Evolutionary conservation across 2,797 vertebrate genomes (phyloP).

Genomic region (Falco peregrinus): DNA sequence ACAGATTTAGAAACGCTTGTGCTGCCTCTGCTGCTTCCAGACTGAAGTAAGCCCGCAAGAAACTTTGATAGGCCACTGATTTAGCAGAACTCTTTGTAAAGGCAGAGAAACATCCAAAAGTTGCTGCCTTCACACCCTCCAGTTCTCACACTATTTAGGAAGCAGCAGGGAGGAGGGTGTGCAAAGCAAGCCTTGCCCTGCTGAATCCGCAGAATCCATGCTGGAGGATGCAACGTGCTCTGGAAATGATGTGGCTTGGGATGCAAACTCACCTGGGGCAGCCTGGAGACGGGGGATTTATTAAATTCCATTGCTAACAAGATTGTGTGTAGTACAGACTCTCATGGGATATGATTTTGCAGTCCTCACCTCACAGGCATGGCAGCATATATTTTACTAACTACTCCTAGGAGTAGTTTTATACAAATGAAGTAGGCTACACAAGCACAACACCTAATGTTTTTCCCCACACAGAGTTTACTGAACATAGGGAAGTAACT

Average conservation of each 20-base stretch:
- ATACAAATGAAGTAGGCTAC: background rate
- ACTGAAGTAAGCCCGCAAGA: background rate
- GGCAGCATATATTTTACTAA: background rate
- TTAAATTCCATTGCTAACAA: background rate
- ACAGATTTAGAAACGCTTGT: background rate
- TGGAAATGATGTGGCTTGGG: background rate
- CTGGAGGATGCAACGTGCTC: background rate
- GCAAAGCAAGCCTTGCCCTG: background rate
- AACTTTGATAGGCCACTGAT: background rate
- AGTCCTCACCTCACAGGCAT: conserved; percentile 7
- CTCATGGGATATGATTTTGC: background rate
- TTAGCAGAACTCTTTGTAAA: background rate
- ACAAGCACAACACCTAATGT: background rate
- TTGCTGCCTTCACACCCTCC: background rate
- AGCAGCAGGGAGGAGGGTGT: background rate
- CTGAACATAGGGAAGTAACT: background rate
- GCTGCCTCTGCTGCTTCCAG: background rate
- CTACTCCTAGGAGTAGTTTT: background rate
- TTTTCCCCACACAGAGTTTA: background rate
- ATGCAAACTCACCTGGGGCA: background rate
- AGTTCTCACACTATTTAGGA: no score
- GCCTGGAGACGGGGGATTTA: background rate
- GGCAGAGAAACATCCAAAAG: background rate
- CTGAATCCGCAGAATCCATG: background rate
- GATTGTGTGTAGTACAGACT: background rate